phyloP scores from a whole-genome alignment of 2,888 invertebrate genomes.

The Cyaniris semiargus region DNA sequence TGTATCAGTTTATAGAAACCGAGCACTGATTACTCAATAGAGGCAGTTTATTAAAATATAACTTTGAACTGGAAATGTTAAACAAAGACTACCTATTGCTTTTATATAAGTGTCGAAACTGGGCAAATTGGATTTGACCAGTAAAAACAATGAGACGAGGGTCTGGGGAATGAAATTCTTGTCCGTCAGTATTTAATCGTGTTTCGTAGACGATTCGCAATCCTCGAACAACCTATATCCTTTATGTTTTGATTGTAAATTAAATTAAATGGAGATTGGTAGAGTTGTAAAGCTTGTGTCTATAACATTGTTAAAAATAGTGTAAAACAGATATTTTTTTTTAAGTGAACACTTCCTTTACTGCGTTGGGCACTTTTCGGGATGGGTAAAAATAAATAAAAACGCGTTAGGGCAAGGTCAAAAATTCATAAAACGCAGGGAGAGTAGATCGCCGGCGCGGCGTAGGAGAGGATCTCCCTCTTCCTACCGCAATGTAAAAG shows the following conservation, averaged over 20 bases:
- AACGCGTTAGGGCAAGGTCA: too few species aligned
- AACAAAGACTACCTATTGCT: conserved; percentile 15
- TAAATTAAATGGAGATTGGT: not conserved
- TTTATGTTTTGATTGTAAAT: conserved; percentile 15
- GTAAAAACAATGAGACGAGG: conserved; percentile 34
- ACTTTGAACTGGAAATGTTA: not conserved
- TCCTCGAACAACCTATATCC: not conserved
- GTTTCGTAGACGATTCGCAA: conserved; percentile 15
- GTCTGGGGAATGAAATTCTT: conserved; percentile 31
- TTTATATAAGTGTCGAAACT: conserved; percentile 23
- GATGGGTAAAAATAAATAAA: too few species aligned
- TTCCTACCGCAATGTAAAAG: too few species aligned
- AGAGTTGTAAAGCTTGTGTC: not conserved
- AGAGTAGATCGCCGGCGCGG: too few species aligned
- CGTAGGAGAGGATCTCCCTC: too few species aligned
- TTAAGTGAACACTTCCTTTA: too few species aligned
- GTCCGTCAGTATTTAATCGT: conserved; percentile 29
- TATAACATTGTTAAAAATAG: too few species aligned
- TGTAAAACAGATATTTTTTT: too few species aligned
- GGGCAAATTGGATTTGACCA: conserved; percentile 30
- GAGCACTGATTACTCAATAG: not conserved
- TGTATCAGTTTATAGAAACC: not conserved
- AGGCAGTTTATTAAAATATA: not conserved
- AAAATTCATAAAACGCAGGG: too few species aligned
- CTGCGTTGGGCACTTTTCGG: too few species aligned